These are phyloP conservation scores for Bombus balteatus DNA, from an alignment of 1,140 invertebrate species.

Conservation along the genomic window DNA sequence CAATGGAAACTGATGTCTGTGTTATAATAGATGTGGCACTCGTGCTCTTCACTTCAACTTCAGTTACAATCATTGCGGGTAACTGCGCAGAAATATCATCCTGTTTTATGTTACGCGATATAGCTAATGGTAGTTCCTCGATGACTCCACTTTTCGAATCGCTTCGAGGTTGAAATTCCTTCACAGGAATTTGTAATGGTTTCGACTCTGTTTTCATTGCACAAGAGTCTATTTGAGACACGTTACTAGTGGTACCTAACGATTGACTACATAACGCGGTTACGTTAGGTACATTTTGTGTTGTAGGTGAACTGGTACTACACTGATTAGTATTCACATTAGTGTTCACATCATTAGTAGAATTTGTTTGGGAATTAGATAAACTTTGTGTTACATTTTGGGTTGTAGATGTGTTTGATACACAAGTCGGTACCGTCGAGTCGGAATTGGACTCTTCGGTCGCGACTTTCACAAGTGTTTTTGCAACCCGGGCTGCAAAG, in stretches of 20 bases:
- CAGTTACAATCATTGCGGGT: slow-evolving; percentile 26
- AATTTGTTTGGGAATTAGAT: slow-evolving; percentile 61
- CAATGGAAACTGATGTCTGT: slow-evolving; percentile 31
- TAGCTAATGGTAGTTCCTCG: slow-evolving; percentile 53
- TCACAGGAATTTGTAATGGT: slow-evolving; percentile 63
- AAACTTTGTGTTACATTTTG: slow-evolving; percentile 63
- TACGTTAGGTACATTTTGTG: slow-evolving; percentile 60
- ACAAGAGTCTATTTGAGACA: slow-evolving; percentile 56
- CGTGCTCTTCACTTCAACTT: slow-evolving; percentile 39
- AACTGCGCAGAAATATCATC: slow-evolving; percentile 69
- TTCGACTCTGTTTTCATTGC: slow-evolving; percentile 69
- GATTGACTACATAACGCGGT: slow-evolving; percentile 60
- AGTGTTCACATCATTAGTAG: slow-evolving; percentile 59
- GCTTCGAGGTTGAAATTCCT: slow-evolving; percentile 70
- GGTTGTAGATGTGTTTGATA: slow-evolving; percentile 43
- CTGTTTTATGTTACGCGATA: slow-evolving; percentile 57
- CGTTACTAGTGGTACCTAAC: slow-evolving; percentile 59
- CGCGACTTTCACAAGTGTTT: slow-evolving; percentile 61
- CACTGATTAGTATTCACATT: slow-evolving; percentile 48
- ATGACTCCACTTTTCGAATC: slow-evolving; percentile 61
- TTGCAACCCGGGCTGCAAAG: slow-evolving; percentile 77
- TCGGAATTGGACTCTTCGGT: slow-evolving; percentile 67
- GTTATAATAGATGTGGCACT: slow-evolving; percentile 33
- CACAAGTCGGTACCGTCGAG: slow-evolving; percentile 56
- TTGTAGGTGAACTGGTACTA: slow-evolving; percentile 60